Evolutionary conservation across 64 coral and sea anemone genomes (phyloP), one percentile per base, ranked within the genome.

Genomic region (Montipora capricornis): DNA sequence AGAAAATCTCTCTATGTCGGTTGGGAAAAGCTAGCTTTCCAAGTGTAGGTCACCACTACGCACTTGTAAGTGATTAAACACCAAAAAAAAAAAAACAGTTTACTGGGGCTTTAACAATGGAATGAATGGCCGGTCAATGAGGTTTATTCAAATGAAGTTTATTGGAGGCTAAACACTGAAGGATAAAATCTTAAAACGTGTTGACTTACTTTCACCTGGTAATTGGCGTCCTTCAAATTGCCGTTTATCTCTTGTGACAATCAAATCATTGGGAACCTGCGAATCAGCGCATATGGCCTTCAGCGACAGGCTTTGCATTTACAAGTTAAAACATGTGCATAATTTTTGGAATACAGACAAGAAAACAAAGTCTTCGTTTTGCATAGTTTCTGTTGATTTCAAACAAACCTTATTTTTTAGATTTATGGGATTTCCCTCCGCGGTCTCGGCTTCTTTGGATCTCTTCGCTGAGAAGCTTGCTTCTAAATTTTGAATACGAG

Each of bases 401-500:
- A 49, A 66, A 83, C 60, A 5, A 12, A 86, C 82, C 82, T 86
- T 84, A 17, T 68, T 49, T 64, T 9, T 64, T 12, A 0, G 61
- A 64, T 64, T 1, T 9, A 19, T 22, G 6, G 66, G 5, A 8
- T 12, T 86, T 86, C 22, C 46, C 17, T 73, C 51, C 4, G 3
- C 8, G 26, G 62, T 68, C 19, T 5, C 57, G 1, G 14, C 37
- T 9, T 70, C 19, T 13, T 86, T 44, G 47, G 9, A 48, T 20
- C 1, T 44, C 46, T 71, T 17, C 5, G 46, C 61, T 69, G 46
- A 17, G 9, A 68, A 84, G 10, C 82, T 71, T 0, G 3, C 12
- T 68, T 86, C 82, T 17, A 86, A 50, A 44, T 86, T 86, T 60
- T 52, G 46, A 73, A 86, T 9, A 52, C 82, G 82, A 68, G 45